phyloP scores from a whole-genome alignment of 2,113 vertebrate genomes.

The Turdus rufiventris region DNA sequence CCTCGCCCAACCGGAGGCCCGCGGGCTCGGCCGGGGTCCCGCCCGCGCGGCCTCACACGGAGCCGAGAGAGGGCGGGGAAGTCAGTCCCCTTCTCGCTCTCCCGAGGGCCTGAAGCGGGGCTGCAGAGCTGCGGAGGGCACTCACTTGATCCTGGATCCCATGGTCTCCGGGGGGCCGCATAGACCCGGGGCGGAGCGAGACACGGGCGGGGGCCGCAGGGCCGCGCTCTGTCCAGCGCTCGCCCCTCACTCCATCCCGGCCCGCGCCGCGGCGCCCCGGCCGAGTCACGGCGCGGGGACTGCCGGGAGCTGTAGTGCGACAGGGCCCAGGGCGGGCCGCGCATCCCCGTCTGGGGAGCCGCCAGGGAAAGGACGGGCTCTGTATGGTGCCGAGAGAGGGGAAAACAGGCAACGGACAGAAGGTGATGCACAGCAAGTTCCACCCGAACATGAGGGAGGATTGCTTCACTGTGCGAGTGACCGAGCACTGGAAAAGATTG shows the following conservation, averaged over 20 bases:
- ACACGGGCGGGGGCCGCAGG: background rate
- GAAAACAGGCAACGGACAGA: background rate
- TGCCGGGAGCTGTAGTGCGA: slow-evolving; percentile 74
- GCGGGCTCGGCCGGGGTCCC: slow-evolving; percentile 31
- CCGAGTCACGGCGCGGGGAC: slow-evolving; percentile 22
- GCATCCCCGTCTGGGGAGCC: background rate
- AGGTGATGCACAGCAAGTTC: background rate
- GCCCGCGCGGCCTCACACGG: slow-evolving; percentile 51
- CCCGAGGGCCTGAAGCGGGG: background rate
- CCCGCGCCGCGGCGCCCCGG: slow-evolving; percentile 59
- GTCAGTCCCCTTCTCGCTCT: background rate
- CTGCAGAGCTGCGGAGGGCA: slow-evolving; percentile 44
- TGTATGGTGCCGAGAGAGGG: background rate
- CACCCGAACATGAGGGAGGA: background rate
- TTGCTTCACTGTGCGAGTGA: background rate
- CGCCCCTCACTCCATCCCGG: slow-evolving; percentile 63
- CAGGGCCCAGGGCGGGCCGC: background rate
- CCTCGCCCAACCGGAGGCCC: slow-evolving; percentile 56
- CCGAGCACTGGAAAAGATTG: background rate
- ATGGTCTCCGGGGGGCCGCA: slow-evolving; percentile 77
- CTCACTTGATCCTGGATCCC: slow-evolving; percentile 84
- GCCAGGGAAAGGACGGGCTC: fast-evolving
- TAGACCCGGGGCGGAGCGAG: slow-evolving; percentile 57
- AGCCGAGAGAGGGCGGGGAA: background rate
- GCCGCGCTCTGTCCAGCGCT: slow-evolving; percentile 52